Base-by-base conservation (phyloP, 2,888 invertebrate species). In the Pocota personata region DNA sequence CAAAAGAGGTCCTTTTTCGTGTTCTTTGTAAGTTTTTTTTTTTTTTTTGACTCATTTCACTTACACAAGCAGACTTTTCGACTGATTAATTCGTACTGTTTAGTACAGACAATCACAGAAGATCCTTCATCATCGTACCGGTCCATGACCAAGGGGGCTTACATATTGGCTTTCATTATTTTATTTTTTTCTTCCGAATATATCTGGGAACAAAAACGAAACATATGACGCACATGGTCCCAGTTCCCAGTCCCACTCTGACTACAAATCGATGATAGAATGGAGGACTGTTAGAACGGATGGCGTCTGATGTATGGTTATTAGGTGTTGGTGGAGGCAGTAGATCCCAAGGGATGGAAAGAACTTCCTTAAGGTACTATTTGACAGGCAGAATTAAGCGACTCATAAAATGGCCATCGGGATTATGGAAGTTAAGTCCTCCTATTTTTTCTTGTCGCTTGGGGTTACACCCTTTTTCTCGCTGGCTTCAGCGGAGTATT, bases 391-490 rank as follows among this genome's bases (percentile, higher is more conserved):
- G 69, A 69, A 82, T 64, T 71, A 82, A 76, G 67, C 57, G 50
- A 27, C 77, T 35, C 77, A 82, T 77, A 69, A 77, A 71, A 76
- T 71, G 48, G 43, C 40, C 71, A 77, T 58, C 43, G 52, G 71
- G 77, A 77, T 77, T 82, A 82, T n/a, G 69, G 50, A 55, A 27
- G 75, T 64, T 64, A 32, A 21, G 55, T 43, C 14, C 19, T 30
- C 40, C n/a, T 30, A 8, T 19, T 10, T 40, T 52, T 21, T n/a
- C 27, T 16, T 30, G 14, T 50, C 16, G 3, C 30, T 62, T 75
- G 14, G 55, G 55, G 30, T 30, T 55, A 37, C 24, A 75, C 21
- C 64, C 62, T 64, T 75, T 62, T 60, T 16, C 8, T 5, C 30
- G 21, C 27, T 10, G 0, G 35, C 1, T 14, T 27, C 37, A 30